Evolutionary conservation across 2,888 invertebrate species (phyloP).

Genomic region (Drosophila crucigera): DNA sequence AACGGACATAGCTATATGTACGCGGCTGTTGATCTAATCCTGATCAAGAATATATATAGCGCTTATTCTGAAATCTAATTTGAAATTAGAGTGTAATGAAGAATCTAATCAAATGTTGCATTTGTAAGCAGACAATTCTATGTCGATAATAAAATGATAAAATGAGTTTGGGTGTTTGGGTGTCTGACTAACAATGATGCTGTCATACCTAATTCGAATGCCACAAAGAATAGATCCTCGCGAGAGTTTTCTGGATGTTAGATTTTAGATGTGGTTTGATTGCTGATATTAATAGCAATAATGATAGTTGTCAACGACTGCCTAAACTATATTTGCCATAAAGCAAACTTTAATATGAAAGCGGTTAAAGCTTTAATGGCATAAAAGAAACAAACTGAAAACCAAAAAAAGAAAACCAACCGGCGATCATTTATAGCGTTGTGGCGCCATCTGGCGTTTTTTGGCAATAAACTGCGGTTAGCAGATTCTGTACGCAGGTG

Average conservation of each 20-base stretch:
- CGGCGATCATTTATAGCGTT: background rate
- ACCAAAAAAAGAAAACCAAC: background rate
- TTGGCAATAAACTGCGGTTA: constrained; percentile 39
- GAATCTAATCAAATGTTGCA: background rate
- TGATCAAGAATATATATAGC: background rate
- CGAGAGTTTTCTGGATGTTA: background rate
- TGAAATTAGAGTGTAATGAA: background rate
- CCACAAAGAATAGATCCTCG: rapidly evolving
- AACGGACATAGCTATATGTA: too few species aligned
- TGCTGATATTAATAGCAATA: background rate
- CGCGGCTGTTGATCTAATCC: background rate
- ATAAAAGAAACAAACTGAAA: background rate
- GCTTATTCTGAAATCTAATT: background rate
- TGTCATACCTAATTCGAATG: too few species aligned
- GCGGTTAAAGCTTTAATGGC: background rate
- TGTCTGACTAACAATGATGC: too few species aligned
- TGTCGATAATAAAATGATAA: too few species aligned
- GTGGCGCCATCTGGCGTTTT: constrained; percentile 53
- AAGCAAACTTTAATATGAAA: background rate
- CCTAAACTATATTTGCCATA: background rate
- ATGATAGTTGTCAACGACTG: background rate
- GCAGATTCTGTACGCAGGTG: constrained; percentile 21
- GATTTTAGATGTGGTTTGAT: too few species aligned
- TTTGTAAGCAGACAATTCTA: too few species aligned
- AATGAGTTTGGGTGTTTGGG: background rate